These are phyloP conservation scores for Liodrosophila aerea DNA, from an alignment of 2,888 invertebrate species.

Conservation along the genomic window DNA sequence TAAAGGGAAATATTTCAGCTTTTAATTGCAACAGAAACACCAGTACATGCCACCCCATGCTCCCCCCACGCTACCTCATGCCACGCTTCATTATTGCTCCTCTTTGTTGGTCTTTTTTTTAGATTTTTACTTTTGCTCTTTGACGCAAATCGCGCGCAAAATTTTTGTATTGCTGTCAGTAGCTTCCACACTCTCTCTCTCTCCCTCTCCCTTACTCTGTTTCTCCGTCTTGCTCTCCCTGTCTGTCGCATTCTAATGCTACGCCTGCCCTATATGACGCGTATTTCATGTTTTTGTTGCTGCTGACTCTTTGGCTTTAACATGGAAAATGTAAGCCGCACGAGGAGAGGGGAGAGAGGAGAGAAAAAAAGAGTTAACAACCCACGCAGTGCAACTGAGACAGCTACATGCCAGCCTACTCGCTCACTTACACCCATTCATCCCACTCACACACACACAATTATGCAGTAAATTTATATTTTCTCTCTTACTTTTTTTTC, in stretches of 20 bases:
- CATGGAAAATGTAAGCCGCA: no score
- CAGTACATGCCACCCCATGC: conserved; percentile 11
- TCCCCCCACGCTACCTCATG: neutral
- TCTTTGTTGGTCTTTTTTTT: conserved; percentile 5
- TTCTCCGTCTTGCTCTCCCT: conserved; percentile 3
- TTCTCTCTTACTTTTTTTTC: conserved; percentile 26
- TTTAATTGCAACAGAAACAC: conserved; percentile 67
- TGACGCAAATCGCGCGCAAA: conserved; percentile 73
- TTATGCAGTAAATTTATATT: conserved; percentile 28
- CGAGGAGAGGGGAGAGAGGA: conserved; percentile 55
- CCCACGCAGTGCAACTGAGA: conserved; percentile 57
- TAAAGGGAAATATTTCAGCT: no score
- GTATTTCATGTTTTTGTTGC: conserved; percentile 53
- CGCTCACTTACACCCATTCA: neutral
- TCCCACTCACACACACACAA: conserved; percentile 55
- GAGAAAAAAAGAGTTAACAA: conserved; percentile 54
- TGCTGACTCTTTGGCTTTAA: conserved; percentile 49
- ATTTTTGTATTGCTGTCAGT: conserved; percentile 59
- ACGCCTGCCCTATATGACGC: conserved; percentile 48
- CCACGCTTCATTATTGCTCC: neutral
- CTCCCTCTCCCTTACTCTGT: conserved; percentile 3
- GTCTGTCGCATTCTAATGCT: neutral
- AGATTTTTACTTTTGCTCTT: conserved; percentile 44
- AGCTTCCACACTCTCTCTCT: conserved; percentile 32
- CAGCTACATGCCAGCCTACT: conserved; percentile 30